Evolutionary conservation across 2,113 vertebrate species (phyloP).

Genomic region (Scalopus aquaticus): DNA sequence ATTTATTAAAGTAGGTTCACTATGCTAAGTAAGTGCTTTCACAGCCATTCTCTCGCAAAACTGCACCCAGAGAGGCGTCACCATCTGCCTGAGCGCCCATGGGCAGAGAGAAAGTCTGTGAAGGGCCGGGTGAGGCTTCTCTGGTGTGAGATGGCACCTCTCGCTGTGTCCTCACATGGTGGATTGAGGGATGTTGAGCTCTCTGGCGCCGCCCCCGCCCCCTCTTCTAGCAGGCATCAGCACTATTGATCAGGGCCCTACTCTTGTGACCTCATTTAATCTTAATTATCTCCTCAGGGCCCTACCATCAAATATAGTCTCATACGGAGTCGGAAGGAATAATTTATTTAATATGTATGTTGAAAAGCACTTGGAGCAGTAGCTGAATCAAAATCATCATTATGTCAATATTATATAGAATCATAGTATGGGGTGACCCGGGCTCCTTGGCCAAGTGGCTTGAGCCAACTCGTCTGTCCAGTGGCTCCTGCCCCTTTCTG

Average conservation of each 20-base stretch:
- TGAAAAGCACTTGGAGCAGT: neutral
- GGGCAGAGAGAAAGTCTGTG: neutral
- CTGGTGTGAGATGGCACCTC: neutral
- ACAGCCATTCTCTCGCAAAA: neutral
- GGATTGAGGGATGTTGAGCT: neutral
- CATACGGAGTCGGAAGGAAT: neutral
- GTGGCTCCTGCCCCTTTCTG: neutral
- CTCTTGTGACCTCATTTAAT: neutral
- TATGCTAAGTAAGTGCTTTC: neutral
- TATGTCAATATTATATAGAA: neutral
- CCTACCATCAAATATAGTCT: neutral
- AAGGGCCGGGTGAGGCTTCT: neutral
- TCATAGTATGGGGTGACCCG: neutral
- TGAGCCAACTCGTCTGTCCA: neutral
- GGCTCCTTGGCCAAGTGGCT: neutral
- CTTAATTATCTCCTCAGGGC: neutral
- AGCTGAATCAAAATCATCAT: neutral
- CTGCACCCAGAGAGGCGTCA: neutral
- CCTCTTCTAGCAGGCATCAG: neutral
- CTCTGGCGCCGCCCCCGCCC: too few relatives aligned
- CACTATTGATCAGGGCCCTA: neutral
- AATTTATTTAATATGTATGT: neutral
- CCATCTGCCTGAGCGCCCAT: too few relatives aligned
- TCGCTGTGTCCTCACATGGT: neutral
- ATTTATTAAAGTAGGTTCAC: neutral